Base-by-base conservation (phyloP, 2,888 invertebrate species). In the Acheta domesticus region DNA sequence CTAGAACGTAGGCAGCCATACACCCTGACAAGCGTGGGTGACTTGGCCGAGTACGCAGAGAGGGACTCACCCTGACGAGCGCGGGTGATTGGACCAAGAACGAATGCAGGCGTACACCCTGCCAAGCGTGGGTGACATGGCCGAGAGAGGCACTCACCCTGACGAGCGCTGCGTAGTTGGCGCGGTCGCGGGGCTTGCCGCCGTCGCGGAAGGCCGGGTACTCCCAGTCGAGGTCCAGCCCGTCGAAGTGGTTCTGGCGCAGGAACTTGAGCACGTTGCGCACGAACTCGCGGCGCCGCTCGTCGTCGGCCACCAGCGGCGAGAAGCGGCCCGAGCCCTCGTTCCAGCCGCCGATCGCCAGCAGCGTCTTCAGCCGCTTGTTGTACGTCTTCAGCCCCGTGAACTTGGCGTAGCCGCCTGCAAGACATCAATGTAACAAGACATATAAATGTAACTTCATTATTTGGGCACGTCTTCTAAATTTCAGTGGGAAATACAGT, bases 271-370 rank as follows among this genome's bases (percentile, higher is more conserved):
- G 83, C 49, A 84, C 85, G 79, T 85, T 85, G 76, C 80, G 77
- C 89, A 82, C 86, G 85, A 97, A 93, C 85, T 94, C 93, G 85
- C 91, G 92, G 81, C 97, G 89, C 82, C 93, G 89, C 74, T 93
- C 94, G 5, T 92, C 85, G 84, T 92, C 93, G 1, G 94, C 95
- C 2, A 96, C 96, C 89, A 97, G 91, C 20, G 95, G 93, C 0
- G 96, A 96, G 88, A 97, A 97, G 83, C 92, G 91, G 19, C 93
- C 90, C 0, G 96, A 96, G 21, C 96, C 97, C 86, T 97, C 97
- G 87, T 97, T 97, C 97, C 97, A 97, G 0, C 97, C 96, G 1
- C 97, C 97, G 84, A 97, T 95, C 14, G 97, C 97, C 83, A 97
- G 89, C 88, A 97, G 87, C 0, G 96, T 96, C 88, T 96, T 96